These are phyloP conservation scores for Aramus guarauna DNA, from an alignment of 2,113 vertebrate species.

Conservation along the genomic window DNA sequence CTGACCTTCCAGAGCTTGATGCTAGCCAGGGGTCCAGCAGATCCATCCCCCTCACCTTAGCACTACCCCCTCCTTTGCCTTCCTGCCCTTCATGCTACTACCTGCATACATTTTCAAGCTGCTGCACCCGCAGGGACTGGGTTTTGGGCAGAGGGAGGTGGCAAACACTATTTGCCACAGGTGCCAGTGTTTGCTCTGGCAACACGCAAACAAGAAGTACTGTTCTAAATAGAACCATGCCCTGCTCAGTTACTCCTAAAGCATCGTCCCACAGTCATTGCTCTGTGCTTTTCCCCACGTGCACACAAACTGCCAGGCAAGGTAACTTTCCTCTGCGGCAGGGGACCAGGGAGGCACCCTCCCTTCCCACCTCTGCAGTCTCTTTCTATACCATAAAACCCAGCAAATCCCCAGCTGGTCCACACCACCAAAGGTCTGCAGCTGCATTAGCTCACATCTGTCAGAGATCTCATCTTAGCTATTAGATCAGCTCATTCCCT, in stretches of 20 bases:
- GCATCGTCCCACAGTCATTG: not conserved
- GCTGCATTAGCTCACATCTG: not conserved
- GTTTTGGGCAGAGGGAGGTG: not conserved
- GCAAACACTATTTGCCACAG: not conserved
- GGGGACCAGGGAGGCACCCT: not conserved
- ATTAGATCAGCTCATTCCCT: not conserved
- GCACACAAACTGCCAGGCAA: not conserved
- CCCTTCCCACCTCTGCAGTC: not conserved
- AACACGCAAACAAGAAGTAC: not conserved
- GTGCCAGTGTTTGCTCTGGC: not conserved
- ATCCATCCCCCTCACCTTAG: not conserved
- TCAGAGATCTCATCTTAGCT: not conserved
- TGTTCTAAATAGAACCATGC: not conserved
- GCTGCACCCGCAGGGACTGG: not conserved
- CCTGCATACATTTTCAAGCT: not conserved
- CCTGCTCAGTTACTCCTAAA: not conserved
- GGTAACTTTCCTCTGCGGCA: not conserved
- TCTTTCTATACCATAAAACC: not conserved
- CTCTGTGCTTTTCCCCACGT: not conserved
- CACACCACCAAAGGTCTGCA: not conserved
- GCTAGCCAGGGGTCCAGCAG: not conserved
- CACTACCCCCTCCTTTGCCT: not conserved
- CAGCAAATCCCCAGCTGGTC: not conserved
- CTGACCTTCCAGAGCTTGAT: not conserved
- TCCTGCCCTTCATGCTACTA: not conserved